These are phyloP conservation scores for Cyanoderma ruficeps DNA, from an alignment of 2,113 vertebrate genomes.

Conservation along the genomic window DNA sequence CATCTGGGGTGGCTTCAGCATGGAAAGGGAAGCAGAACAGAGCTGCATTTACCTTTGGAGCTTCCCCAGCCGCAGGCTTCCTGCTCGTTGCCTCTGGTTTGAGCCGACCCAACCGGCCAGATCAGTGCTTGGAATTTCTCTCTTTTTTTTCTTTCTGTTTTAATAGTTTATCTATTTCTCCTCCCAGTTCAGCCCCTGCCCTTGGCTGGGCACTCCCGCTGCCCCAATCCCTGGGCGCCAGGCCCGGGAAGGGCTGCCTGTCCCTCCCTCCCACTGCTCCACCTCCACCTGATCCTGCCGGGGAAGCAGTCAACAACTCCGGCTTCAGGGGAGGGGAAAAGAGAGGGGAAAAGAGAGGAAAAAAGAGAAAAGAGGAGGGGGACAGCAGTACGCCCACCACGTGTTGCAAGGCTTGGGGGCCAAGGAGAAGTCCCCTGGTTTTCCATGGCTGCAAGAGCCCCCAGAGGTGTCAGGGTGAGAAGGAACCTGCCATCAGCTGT, in stretches of 20 bases:
- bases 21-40: neutral
- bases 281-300: conserved; percentile 32
- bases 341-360: neutral
- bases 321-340: neutral
- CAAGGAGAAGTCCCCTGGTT: neutral
- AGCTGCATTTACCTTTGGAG: conserved; percentile 20
- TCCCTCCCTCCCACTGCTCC: conserved; percentile 33
- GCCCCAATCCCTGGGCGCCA: conserved; percentile 18
- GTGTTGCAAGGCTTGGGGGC: neutral
- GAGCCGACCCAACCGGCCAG: neutral
- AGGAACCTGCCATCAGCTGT: accelerated
- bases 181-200: neutral
- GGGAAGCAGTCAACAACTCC: neutral
- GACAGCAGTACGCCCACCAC: neutral
- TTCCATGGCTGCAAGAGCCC: neutral
- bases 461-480: neutral
- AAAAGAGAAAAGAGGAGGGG: neutral
- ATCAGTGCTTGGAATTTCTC: neutral
- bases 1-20: accelerated
- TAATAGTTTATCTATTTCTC: neutral
- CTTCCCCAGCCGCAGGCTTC: neutral
- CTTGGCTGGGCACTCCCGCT: neutral
- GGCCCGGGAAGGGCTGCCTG: neutral
- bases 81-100: neutral
- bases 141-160: neutral